Evolutionary conservation across 2,113 vertebrate genomes (phyloP), one percentile per base, ranked within the genome.

Genomic region (Cygnus atratus): DNA sequence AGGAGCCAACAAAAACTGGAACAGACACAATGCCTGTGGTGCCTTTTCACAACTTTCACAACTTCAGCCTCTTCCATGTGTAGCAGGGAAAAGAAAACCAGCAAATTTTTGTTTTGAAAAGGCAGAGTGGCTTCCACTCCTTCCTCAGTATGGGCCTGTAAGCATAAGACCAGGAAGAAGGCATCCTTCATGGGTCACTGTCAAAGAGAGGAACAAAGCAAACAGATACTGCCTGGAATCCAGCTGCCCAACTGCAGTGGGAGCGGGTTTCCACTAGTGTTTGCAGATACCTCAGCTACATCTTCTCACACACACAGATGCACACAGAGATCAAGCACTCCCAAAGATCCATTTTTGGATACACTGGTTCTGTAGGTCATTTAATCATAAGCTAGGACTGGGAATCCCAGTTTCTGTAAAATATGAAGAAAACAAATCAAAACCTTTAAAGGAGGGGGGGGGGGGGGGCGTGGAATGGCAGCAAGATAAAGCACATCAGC

Each of bases 401-500:
- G 63, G 76, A 84, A 63, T 55, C 44, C 71, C 35, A 28, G 70
- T 26, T 67, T 28, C 63, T 39, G 17, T 35, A 35, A 66, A 75
- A 83, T 3, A 12, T 66, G 55, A 87, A 76, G 61, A 68, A 88
- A 75, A 35, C 59, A 66, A 62, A 78, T 35, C 37, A 35, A 89
- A 73, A 52, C 3, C 37, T 82, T 78, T 68, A 71, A 62, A 52
- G 43, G 55, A 20, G 28, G 65, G 55, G 52, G 39, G 39, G 31
- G 33, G 43, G 29, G 46, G 25, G 28, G 6, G 43, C 16, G n/a
- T n/a, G 16, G 17, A 15, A 15, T 0, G 3, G 52, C 57, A 73
- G 57, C 0, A 0, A 20, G 20, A 43, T 1, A 17, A 59, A 50
- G 54, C n/a, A 41, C 3, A 0, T 19, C 39, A 72, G 54, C 54